Evolutionary conservation across 1,140 invertebrate species (phyloP), one percentile per base, ranked within the genome.

Genomic region (Pseudachorutes palmiensis): DNA sequence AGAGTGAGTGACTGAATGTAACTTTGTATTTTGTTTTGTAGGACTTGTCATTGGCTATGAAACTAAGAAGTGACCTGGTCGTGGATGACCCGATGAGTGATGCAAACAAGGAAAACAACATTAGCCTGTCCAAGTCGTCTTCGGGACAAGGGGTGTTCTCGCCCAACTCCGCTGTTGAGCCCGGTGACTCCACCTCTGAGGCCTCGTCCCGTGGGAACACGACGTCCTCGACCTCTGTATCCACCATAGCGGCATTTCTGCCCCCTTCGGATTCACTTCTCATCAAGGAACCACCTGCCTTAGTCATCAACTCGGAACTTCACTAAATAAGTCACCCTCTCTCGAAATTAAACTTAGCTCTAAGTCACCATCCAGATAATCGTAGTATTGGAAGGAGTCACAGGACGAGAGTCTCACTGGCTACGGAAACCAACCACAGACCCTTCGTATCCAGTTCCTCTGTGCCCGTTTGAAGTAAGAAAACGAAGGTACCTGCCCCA

Each of bases 1-100:
- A 32, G 45, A 48, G 22, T 55, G 28, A 48, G 3, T 24, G 29
- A 30, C n/a, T 30, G 29, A 14, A n/a, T 12, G 24, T 30, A 9
- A 60, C 1, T 59, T 14, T 0, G 26, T 2, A 14, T 57, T 72
- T 69, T 55, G 33, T 33, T 29, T 36, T 68, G 19, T 16, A 73
- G 72, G 72, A 73, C 65, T 70, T 73, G 31, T 69, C 72, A 36
- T 68, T 73, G 64, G 72, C 72, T 16, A 73, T 73, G 72, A 73
- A 71, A 36, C 68, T 71, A 58, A 65, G 67, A 49, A 67, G 64
- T 70, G 68, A 70, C 68, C 41, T 69, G 45, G 60, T 70, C 57
- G 71, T 70, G 48, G 72, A 73, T 63, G 72, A 73, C 62, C 69
- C 72, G 49, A 70, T 73, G 72, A 69, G 62, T 70, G 72, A 73